phyloP scores from a whole-genome alignment of 2,113 vertebrate genomes.

The Synodontis membranacea region DNA sequence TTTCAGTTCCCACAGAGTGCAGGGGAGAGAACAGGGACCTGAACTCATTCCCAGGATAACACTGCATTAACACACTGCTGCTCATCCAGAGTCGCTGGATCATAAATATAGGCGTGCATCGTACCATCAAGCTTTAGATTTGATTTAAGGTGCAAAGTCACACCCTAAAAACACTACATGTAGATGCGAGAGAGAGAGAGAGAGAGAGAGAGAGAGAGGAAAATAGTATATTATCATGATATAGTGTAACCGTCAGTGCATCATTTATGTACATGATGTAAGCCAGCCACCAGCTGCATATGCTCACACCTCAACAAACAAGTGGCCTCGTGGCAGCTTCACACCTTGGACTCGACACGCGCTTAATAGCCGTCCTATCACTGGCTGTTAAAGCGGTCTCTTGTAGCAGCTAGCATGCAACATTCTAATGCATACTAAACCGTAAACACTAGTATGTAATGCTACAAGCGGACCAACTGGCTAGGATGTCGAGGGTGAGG shows the following conservation, averaged over 20 bases:
- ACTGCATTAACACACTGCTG: background rate
- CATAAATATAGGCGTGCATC: no score
- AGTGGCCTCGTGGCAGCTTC: slow-evolving; percentile 15
- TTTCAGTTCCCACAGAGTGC: slow-evolving; percentile 2
- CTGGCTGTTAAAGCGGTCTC: background rate
- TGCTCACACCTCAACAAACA: background rate
- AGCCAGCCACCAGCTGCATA: background rate
- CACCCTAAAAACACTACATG: no score
- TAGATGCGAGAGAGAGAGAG: no score
- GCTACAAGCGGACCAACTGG: background rate
- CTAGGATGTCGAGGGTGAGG: background rate
- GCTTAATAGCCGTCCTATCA: background rate
- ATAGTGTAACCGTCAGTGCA: no score
- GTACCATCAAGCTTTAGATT: background rate
- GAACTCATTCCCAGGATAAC: slow-evolving; percentile 22
- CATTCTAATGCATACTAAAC: no score
- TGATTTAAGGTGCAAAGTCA: no score
- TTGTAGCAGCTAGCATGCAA: background rate
- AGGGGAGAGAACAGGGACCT: slow-evolving; percentile 1
- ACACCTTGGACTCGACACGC: background rate
- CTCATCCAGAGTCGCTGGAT: background rate
- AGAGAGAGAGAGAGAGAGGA: no score
- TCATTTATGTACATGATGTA: no score
- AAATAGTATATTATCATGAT: no score
- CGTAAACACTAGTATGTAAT: background rate